Evolutionary conservation across 2,888 invertebrate species (phyloP).

Genomic region (Hecatera dysodea): DNA sequence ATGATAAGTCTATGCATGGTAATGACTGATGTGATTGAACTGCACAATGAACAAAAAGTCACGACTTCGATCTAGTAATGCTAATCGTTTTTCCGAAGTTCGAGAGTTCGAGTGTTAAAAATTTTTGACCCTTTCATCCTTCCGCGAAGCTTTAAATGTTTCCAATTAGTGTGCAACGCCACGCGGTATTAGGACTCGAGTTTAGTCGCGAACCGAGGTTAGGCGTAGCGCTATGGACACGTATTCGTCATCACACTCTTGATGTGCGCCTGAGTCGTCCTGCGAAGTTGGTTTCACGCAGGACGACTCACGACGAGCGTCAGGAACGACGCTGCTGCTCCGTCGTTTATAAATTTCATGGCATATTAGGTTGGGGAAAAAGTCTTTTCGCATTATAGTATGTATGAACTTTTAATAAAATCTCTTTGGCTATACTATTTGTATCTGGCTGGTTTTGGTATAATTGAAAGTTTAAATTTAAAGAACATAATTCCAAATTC

Average conservation of each 20-base stretch:
- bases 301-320: neutral
- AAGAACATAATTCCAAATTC: too few relatives aligned
- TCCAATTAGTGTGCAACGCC: conserved; percentile 10
- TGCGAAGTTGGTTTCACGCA: neutral
- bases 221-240: conserved; percentile 3
- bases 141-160: neutral
- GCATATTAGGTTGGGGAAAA: too few relatives aligned
- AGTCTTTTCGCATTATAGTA: too few relatives aligned
- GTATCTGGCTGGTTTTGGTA: too few relatives aligned
- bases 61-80: neutral
- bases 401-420: too few relatives aligned
- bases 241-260: neutral
- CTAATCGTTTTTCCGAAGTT: neutral
- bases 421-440: too few relatives aligned
- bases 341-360: neutral
- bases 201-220: neutral
- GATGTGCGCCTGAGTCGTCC: neutral
- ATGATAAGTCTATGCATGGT: neutral
- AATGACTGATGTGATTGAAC: neutral
- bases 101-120: too few relatives aligned
- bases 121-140: conserved; percentile 21
- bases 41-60: conserved; percentile 5
- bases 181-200: conserved; percentile 2
- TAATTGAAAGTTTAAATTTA: too few relatives aligned
- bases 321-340: neutral